Evolutionary conservation across 2,888 invertebrate species (phyloP).

Genomic region (Melieria crassipennis): DNA sequence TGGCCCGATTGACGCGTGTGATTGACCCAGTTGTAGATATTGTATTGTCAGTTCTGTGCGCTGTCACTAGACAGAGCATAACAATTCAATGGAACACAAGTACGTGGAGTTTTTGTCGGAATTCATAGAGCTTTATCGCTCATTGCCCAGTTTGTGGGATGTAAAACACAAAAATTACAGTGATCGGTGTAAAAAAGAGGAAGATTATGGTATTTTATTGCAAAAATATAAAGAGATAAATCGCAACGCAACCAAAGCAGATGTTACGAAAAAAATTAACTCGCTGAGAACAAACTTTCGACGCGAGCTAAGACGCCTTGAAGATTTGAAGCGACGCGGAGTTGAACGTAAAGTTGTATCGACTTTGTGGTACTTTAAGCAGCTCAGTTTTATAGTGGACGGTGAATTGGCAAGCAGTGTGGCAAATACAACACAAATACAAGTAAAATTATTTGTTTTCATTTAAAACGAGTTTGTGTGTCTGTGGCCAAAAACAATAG

Average conservation of each 20-base stretch:
- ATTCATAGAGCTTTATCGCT: not conserved
- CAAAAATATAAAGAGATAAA: not conserved
- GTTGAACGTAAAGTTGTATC: not conserved
- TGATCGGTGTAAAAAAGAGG: not conserved
- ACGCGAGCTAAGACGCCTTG: not conserved
- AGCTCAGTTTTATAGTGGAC: not conserved
- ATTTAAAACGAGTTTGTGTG: not conserved
- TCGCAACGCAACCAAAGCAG: not conserved
- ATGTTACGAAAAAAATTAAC: not conserved
- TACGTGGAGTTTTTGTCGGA: not conserved
- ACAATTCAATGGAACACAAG: too few relatives aligned
- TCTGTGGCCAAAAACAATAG: not conserved
- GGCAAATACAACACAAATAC: not conserved
- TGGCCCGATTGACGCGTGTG: too few relatives aligned
- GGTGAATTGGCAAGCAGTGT: not conserved
- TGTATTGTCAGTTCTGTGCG: too few relatives aligned
- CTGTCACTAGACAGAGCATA: too few relatives aligned
- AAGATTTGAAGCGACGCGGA: not conserved
- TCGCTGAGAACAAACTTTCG: not conserved
- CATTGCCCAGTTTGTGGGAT: not conserved
- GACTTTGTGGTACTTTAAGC: not conserved
- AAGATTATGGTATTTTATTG: not conserved
- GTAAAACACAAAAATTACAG: not conserved
- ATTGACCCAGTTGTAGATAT: too few relatives aligned
- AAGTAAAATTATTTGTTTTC: not conserved